Conservation (phyloP, 1,140 invertebrate species). For the Macrotrachela quadricornifera region DNA sequence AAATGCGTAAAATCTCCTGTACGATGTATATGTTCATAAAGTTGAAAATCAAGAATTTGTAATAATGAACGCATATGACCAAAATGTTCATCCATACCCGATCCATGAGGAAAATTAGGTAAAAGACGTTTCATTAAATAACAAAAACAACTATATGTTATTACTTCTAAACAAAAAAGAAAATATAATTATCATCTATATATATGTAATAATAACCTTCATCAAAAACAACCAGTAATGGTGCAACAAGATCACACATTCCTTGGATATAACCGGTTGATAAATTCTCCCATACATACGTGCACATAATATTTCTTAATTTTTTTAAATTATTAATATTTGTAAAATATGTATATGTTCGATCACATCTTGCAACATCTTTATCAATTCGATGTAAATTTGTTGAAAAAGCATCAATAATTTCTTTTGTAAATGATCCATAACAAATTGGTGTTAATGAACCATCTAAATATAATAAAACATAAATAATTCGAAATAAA, state of each 20-base stretch:
- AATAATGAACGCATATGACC: slow-evolving; percentile 64
- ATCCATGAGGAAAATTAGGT: slow-evolving; percentile 73
- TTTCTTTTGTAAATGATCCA: slow-evolving; percentile 6
- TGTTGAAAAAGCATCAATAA: slow-evolving; percentile 8
- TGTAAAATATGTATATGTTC: slow-evolving; percentile 71
- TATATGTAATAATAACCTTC: slow-evolving; percentile 36
- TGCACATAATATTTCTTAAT: slow-evolving; percentile 83
- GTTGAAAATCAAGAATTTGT: slow-evolving; percentile 64
- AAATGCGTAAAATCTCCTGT: slow-evolving; percentile 87
- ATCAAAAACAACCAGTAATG: slow-evolving; percentile 68
- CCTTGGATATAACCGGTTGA: slow-evolving; percentile 55
- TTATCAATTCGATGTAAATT: slow-evolving; percentile 10
- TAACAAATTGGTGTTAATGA: neutral
- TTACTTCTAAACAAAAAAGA: slow-evolving; percentile 39
- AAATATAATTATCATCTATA: neutral
- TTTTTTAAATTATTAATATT: slow-evolving; percentile 66
- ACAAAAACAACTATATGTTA: slow-evolving; percentile 74
- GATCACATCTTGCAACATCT: slow-evolving; percentile 34
- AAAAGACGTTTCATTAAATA: slow-evolving; percentile 67
- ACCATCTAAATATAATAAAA: no score
- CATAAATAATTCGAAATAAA: no score
- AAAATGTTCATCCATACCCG: slow-evolving; percentile 79
- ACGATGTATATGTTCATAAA: slow-evolving; percentile 77
- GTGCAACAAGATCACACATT: slow-evolving; percentile 83
- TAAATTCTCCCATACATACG: slow-evolving; percentile 81